phyloP scores from a whole-genome alignment of 2,113 vertebrate species.

The Myotis brandtii region DNA sequence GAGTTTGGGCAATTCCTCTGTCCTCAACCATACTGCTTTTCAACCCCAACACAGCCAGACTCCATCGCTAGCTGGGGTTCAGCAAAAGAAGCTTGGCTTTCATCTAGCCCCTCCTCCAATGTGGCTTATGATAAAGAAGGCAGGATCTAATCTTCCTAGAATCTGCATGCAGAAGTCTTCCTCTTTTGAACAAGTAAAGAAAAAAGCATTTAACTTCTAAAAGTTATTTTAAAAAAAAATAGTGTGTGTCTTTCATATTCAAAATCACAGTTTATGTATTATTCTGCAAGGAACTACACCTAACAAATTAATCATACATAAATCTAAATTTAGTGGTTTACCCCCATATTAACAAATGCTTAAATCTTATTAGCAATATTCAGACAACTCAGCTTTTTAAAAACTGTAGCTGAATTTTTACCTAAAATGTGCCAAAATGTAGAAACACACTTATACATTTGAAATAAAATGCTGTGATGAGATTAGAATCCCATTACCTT shows the following conservation, averaged over 20 bases:
- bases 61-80: background rate
- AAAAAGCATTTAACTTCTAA: background rate
- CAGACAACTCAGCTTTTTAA: background rate
- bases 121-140: background rate
- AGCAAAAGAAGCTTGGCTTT: background rate
- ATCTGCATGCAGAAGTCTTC: background rate
- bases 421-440: background rate
- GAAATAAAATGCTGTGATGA: slow-evolving; percentile 12
- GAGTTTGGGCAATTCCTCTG: background rate
- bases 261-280: background rate
- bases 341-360: background rate
- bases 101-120: background rate
- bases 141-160: background rate
- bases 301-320: background rate
- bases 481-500: background rate
- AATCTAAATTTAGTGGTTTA: background rate
- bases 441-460: background rate
- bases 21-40: background rate
- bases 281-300: background rate
- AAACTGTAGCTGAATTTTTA: background rate
- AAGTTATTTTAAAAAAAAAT: background rate
- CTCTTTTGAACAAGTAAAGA: background rate
- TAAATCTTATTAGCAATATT: background rate
- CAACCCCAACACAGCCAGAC: background rate
- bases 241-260: background rate